phyloP scores from a whole-genome alignment of 1,140 invertebrate genomes.

The Tetramorium simillimum region DNA sequence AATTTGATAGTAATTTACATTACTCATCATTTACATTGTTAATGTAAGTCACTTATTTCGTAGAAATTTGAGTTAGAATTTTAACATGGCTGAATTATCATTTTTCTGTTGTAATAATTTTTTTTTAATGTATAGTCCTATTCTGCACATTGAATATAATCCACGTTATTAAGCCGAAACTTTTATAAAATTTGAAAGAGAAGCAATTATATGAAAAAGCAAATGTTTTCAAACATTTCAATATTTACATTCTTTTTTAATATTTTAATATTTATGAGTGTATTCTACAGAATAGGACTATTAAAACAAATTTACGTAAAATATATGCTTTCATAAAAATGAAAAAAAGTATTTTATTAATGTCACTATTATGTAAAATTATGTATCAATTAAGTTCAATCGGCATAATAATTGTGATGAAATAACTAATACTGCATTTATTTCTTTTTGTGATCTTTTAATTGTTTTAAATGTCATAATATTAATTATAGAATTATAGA shows the following conservation, averaged over 20 bases:
- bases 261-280: constrained; percentile 27
- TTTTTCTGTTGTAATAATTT: constrained; percentile 36
- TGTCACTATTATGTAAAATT: constrained; percentile 55
- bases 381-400: constrained; percentile 36
- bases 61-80: constrained; percentile 60
- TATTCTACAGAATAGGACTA: constrained; percentile 58
- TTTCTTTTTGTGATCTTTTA: constrained; percentile 48
- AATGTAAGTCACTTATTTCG: constrained; percentile 33
- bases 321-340: constrained; percentile 60
- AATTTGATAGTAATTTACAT: constrained; percentile 43
- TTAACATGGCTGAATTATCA: constrained; percentile 53
- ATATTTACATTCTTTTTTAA: constrained; percentile 4
- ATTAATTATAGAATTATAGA: not conserved
- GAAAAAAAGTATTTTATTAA: constrained; percentile 53
- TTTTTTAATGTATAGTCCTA: constrained; percentile 56
- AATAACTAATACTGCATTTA: constrained; percentile 18
- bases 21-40: constrained; percentile 46
- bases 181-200: constrained; percentile 3
- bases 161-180: not conserved
- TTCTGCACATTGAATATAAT: constrained; percentile 44
- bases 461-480: constrained; percentile 13
- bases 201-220: not conserved
- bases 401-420: not conserved
- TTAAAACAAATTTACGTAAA: constrained; percentile 52
- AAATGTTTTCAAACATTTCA: constrained; percentile 5